phyloP scores from a whole-genome alignment of 2,888 invertebrate genomes.

The Pachymerium ferrugineum region DNA sequence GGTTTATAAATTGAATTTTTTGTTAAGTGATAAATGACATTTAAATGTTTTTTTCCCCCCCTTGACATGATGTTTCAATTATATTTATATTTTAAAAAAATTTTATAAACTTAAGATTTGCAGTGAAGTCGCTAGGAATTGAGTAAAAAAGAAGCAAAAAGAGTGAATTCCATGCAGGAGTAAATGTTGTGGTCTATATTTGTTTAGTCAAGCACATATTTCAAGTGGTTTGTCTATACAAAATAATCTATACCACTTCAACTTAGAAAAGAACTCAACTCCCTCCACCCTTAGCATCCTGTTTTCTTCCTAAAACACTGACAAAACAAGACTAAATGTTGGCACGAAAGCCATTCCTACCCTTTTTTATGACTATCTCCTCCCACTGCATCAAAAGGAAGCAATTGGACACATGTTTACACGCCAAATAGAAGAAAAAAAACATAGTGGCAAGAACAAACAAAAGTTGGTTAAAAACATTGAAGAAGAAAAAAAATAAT shows the following conservation, averaged over 20 bases:
- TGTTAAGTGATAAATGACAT: no score
- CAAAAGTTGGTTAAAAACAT: no score
- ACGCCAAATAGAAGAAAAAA: not conserved
- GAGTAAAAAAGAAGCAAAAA: not conserved
- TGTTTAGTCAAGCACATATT: not conserved
- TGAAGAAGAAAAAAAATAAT: not conserved
- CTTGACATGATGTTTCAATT: no score
- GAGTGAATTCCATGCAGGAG: not conserved
- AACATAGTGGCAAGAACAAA: not conserved
- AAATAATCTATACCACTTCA: not conserved
- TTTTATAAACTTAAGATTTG: no score
- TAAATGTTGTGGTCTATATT: not conserved
- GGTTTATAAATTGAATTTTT: no score
- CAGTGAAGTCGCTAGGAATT: no score
- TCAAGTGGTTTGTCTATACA: not conserved
- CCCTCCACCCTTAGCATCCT: not conserved
- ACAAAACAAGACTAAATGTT: not conserved
- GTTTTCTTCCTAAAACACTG: not conserved
- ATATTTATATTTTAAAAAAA: no score
- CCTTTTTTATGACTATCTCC: not conserved
- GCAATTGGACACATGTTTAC: not conserved
- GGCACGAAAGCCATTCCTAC: not conserved
- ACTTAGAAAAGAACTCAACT: not conserved
- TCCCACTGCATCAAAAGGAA: not conserved
- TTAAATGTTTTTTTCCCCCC: no score